phyloP scores from a whole-genome alignment of 2,888 invertebrate species.

The Phragmatobia fuliginosa region DNA sequence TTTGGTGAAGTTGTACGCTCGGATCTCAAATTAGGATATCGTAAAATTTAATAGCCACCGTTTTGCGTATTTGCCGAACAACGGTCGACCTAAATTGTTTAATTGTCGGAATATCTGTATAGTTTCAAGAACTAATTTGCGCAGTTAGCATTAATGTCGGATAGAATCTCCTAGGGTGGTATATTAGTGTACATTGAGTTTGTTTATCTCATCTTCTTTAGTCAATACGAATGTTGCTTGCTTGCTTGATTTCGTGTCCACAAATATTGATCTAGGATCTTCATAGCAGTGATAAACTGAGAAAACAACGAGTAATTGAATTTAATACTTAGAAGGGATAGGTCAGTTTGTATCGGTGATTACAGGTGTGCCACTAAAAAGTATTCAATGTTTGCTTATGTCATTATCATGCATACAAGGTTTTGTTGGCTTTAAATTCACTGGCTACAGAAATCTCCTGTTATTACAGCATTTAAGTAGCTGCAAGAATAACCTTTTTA shows the following conservation, averaged over 20 bases:
- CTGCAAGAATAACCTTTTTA: constrained; percentile 61
- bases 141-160: constrained; percentile 29
- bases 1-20: constrained; percentile 44
- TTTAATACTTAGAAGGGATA: constrained; percentile 65
- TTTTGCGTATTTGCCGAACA: constrained; percentile 61
- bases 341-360: constrained; percentile 73
- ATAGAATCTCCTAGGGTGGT: constrained; percentile 47
- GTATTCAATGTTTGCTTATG: constrained; percentile 68
- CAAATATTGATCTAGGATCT: constrained; percentile 81
- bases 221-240: constrained; percentile 56
- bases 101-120: constrained; percentile 58
- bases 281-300: constrained; percentile 68
- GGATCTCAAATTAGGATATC: constrained; percentile 53
- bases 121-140: constrained; percentile 47
- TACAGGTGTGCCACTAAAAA: constrained; percentile 74
- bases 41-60: constrained; percentile 58
- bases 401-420: constrained; percentile 65
- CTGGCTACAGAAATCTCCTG: constrained; percentile 50
- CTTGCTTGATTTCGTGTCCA: constrained; percentile 62
- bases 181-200: constrained; percentile 45
- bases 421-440: constrained; percentile 22
- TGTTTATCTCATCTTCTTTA: constrained; percentile 50
- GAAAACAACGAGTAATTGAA: constrained; percentile 74
- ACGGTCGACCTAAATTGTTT: constrained; percentile 64
- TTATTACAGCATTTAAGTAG: constrained; percentile 65